A percentile compares a stretch with the other conserved stretches of the same genome.
Conservation (phyloP, 2,888 invertebrate species). For the Xylota sylvarum region DNA sequence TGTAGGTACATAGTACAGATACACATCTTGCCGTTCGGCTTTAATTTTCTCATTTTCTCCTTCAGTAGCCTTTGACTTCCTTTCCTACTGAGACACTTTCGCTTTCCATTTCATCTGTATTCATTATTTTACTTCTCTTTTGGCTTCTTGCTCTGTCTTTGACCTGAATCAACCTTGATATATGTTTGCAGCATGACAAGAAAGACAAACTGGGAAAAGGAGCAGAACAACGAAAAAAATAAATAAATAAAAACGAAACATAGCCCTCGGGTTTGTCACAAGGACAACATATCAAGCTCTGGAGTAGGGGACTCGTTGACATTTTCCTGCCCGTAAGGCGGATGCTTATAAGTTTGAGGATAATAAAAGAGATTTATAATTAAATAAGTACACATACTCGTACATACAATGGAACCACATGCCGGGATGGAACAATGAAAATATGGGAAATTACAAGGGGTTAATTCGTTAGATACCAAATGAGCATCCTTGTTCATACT, state of each 20-base stretch:
- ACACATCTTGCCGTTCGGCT: constrained; percentile 12
- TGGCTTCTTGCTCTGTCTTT: constrained; percentile 46
- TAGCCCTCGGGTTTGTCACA: constrained; percentile 26
- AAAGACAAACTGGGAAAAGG: constrained; percentile 24
- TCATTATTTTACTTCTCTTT: constrained; percentile 52
- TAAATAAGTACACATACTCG: constrained; percentile 31
- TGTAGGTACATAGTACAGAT: not conserved
- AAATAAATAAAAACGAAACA: constrained; percentile 28
- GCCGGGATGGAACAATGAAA: constrained; percentile 16
- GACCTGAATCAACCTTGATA: constrained; percentile 60
- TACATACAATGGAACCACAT: constrained; percentile 8
- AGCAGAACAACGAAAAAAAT: constrained; percentile 10
- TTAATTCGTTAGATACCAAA: constrained; percentile 59
- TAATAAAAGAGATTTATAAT: constrained; percentile 58
- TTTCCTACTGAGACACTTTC: constrained; percentile 54
- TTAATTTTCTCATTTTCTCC: constrained; percentile 63
- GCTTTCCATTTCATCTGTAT: constrained; percentile 69
- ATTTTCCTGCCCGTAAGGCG: not conserved
- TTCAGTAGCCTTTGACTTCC: constrained; percentile 65
- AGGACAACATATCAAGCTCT: constrained; percentile 35
- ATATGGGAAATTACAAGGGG: constrained; percentile 52
- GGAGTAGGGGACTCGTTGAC: constrained; percentile 15
- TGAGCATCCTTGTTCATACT: constrained; percentile 48
- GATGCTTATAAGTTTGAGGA: constrained; percentile 11
- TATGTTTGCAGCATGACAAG: constrained; percentile 33